These are phyloP conservation scores for Arion vulgaris DNA, from an alignment of 1,140 invertebrate species.

Conservation along the genomic window DNA sequence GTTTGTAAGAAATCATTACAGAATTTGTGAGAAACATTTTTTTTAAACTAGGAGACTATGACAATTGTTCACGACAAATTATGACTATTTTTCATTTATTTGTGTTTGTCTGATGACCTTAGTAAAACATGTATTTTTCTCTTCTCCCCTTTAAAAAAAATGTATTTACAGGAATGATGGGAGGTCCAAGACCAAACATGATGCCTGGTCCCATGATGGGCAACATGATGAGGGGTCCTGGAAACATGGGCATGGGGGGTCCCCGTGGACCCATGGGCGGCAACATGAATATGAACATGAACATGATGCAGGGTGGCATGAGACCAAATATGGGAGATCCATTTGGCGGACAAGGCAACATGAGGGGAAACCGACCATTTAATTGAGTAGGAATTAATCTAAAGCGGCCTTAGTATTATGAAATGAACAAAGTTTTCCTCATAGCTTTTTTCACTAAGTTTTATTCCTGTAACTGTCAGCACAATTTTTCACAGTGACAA, in stretches of 20 bases:
- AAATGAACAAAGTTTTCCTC: not conserved
- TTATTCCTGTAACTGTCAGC: too few species aligned
- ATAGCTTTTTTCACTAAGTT: not conserved
- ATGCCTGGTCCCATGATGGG: slow-evolving; percentile 38
- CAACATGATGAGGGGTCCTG: slow-evolving; percentile 31
- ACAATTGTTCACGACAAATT: too few species aligned
- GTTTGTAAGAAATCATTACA: too few species aligned
- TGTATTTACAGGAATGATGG: slow-evolving; percentile 28
- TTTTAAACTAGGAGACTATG: too few species aligned
- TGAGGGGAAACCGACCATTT: slow-evolving; percentile 8
- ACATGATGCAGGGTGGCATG: slow-evolving; percentile 30
- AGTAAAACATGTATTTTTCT: not conserved
- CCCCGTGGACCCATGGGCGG: not conserved
- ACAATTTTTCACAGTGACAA: too few species aligned
- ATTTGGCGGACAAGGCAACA: slow-evolving; percentile 9
- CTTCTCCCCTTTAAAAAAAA: not conserved
- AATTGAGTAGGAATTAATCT: slow-evolving; percentile 21
- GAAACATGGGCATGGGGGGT: slow-evolving; percentile 28
- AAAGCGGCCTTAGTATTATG: slow-evolving; percentile 9
- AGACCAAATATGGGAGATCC: slow-evolving; percentile 13
- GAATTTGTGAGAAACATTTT: too few species aligned
- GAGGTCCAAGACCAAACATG: slow-evolving; percentile 8
- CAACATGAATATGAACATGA: not conserved
- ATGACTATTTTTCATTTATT: too few species aligned
- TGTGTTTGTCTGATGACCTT: too few species aligned